Evolutionary conservation across 2,888 invertebrate genomes (phyloP), one percentile per base, ranked within the genome.

Genomic region (Coleophora flavipennella): DNA sequence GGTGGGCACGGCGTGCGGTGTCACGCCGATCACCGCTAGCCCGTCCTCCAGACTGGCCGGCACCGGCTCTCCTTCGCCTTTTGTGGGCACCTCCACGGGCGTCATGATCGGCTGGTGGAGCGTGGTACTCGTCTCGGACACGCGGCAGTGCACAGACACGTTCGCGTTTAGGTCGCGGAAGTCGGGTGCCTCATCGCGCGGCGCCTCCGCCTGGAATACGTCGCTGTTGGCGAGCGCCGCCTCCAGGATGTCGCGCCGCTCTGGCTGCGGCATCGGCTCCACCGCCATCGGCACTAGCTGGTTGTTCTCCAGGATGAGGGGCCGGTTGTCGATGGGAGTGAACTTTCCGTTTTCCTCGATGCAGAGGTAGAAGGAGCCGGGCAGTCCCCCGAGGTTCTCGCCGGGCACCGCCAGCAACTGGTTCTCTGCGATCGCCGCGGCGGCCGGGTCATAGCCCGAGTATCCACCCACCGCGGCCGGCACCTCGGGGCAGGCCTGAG

Each of bases 91-190:
- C 67, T 93, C 93, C 20, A 91, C 72, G 0, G 93, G 91, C 1
- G 93, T 91, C 94, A 94, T 94, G 38, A 94, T 94, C 0, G 94
- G 92, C 67, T 91, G 92, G 59, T 92, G 88, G 11, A 93, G 79
- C 9, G 90, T 88, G 3, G 91, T 85, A 50, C 91, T 93, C 0
- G 93, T 93, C 67, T 93, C 93, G 3, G 90, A 87, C 0, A 92
- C 91, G 46, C 89, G 87, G 41, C 90, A 68, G 69, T 87, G 72
- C 54, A 86, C 63, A 41, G 87, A 62, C 52, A 87, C 70, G 70
- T 85, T 73, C 44, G 89, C 80, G 69, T 88, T 79, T 12, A 91
- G 75, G 31, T 88, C 86, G 43, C 87, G 83, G 59, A 87, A 87
- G 47, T 87, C 88, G 0, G 90, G 87, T 42, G 87, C 88, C 12